Conservation (phyloP, 92 coral and sea anemone species). For the Desmophyllum pertusum region DNA sequence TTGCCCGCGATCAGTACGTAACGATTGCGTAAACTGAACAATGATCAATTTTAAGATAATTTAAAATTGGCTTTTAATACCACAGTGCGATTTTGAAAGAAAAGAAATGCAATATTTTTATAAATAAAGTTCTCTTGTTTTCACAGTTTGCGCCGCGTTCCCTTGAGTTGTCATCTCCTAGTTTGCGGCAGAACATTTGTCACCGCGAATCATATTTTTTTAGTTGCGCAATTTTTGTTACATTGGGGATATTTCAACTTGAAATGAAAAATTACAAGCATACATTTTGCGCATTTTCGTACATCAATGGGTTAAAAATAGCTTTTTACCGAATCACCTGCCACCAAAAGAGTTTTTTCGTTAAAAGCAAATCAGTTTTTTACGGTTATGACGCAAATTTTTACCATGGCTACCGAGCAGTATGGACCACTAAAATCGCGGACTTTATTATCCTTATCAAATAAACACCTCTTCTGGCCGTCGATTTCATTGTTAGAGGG, state of each 20-base stretch:
- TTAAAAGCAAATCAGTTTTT: slow-evolving; percentile 29
- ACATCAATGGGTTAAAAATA: slow-evolving; percentile 18
- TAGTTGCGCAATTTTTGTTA: neutral
- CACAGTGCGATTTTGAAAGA: neutral
- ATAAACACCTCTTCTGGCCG: slow-evolving; percentile 28
- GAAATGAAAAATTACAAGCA: neutral
- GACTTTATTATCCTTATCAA: slow-evolving; percentile 35
- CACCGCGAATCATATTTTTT: neutral
- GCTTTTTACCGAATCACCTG: slow-evolving; percentile 24
- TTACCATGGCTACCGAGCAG: slow-evolving; percentile 29
- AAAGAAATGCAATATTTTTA: neutral
- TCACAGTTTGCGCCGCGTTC: neutral
- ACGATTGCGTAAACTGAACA: slow-evolving; percentile 5
- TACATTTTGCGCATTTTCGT: neutral
- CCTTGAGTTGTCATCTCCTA: neutral
- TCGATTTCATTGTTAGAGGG: slow-evolving; percentile 46
- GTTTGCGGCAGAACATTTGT: neutral
- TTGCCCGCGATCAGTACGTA: neutral
- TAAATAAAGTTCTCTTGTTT: neutral
- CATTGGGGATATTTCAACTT: neutral
- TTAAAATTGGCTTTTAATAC: slow-evolving; percentile 19
- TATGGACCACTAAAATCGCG: slow-evolving; percentile 28
- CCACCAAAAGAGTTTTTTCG: slow-evolving; percentile 12
- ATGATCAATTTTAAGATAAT: slow-evolving; percentile 7
- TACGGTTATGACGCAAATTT: slow-evolving; percentile 26